phyloP scores from a whole-genome alignment of 2,797 vertebrate genomes.

The Odontamblyopus rebecca region DNA sequence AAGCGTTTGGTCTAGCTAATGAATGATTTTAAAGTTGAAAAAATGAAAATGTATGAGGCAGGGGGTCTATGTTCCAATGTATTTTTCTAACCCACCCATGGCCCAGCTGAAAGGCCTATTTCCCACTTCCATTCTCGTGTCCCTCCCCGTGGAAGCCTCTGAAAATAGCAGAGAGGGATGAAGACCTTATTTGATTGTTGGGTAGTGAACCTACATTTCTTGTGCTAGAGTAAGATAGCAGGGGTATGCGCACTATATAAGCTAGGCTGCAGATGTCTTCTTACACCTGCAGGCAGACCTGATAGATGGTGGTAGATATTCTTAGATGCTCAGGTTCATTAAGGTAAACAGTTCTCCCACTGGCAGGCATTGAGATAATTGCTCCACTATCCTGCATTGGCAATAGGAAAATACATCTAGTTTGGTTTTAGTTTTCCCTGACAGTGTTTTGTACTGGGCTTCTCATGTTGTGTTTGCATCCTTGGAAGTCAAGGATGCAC shows the following conservation, averaged over 20 bases:
- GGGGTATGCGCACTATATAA: constrained; percentile 20
- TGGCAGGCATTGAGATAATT: constrained; percentile 30
- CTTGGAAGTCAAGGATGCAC: constrained; percentile 42
- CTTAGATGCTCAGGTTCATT: constrained; percentile 34
- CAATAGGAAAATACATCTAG: constrained; percentile 30
- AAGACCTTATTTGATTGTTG: constrained; percentile 57
- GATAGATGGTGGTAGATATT: constrained; percentile 11
- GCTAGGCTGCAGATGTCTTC: constrained; percentile 11
- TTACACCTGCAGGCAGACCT: background rate
- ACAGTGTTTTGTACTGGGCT: constrained; percentile 47
- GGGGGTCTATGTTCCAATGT: constrained; percentile 16
- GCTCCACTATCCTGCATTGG: constrained; percentile 32
- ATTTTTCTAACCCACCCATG: constrained; percentile 33
- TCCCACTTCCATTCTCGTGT: constrained; percentile 51
- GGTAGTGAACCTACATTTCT: constrained; percentile 38
- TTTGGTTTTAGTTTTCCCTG: constrained; percentile 58
- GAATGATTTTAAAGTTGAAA: constrained; percentile 6
- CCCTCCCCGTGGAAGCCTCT: constrained; percentile 51
- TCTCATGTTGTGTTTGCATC: constrained; percentile 55
- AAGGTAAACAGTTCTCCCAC: constrained; percentile 41
- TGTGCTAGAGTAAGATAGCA: constrained; percentile 19
- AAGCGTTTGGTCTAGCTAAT: background rate
- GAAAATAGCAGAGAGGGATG: constrained; percentile 63
- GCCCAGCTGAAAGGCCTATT: constrained; percentile 43
- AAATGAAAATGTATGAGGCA: constrained; percentile 5